Percentiles rank a stretch among this genome's conserved stretches.
These are phyloP conservation scores for Odocoileus virginianus DNA, from an alignment of 2,113 vertebrate species.

Conservation along the genomic window DNA sequence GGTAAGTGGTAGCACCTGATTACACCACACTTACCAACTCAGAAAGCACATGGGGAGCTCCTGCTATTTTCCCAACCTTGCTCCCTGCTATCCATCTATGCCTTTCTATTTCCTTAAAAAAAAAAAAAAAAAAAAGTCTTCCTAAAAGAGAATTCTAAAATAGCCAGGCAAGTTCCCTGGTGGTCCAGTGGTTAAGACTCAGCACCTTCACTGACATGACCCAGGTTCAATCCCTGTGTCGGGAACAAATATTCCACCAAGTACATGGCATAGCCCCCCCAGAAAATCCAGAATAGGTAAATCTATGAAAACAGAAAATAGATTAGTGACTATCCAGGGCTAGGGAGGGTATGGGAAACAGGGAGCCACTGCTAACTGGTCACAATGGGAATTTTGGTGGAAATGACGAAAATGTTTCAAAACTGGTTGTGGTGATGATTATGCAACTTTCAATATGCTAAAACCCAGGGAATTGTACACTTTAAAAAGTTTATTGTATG, in stretches of 20 bases:
- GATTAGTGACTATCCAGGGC: background rate
- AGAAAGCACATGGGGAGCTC: background rate
- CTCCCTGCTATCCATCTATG: background rate
- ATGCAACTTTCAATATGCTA: background rate
- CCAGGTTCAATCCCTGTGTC: background rate
- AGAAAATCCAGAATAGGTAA: background rate
- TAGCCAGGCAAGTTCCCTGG: background rate
- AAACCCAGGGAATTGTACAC: background rate
- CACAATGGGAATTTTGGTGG: background rate
- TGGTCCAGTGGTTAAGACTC: background rate
- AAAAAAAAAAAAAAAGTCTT: background rate
- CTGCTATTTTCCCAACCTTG: conserved; percentile 1
- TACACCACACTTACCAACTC: background rate
- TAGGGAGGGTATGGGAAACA: background rate
- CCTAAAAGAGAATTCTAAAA: background rate
- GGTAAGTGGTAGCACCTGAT: background rate
- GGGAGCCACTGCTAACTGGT: background rate
- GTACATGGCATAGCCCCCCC: background rate
- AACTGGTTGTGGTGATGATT: background rate
- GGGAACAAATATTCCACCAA: background rate
- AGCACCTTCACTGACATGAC: background rate
- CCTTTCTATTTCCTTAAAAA: background rate
- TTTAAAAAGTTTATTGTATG: background rate
- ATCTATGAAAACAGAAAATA: background rate
- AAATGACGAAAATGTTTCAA: conserved; percentile 1